These are phyloP conservation scores for Eulemur coronatus DNA, from an alignment of 2,797 vertebrate species.

Conservation along the genomic window DNA sequence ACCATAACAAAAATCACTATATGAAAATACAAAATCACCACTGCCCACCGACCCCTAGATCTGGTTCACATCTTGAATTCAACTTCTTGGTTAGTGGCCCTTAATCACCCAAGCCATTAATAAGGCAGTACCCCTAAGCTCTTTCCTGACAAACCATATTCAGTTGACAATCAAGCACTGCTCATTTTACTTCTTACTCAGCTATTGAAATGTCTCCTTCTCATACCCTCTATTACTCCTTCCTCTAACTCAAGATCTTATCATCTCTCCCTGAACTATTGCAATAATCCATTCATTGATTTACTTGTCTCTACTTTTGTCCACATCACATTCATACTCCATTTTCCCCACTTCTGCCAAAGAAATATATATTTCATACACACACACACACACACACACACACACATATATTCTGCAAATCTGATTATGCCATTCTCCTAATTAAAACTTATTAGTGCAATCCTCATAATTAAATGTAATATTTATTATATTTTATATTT, in stretches of 20 bases:
- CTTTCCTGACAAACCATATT: background rate
- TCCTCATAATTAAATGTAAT: background rate
- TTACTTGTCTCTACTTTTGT: background rate
- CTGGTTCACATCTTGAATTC: background rate
- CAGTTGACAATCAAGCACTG: background rate
- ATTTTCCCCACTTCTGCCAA: background rate
- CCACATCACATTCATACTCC: background rate
- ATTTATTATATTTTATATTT: background rate
- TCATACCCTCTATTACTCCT: background rate
- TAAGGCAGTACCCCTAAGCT: background rate
- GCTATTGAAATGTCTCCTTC: background rate
- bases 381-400: background rate
- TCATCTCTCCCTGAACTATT: background rate
- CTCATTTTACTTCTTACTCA: background rate
- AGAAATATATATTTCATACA: background rate
- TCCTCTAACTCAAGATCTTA: background rate
- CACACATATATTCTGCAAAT: background rate
- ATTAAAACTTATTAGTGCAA: background rate
- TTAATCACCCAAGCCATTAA: background rate
- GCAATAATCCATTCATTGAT: background rate
- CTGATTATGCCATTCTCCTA: background rate
- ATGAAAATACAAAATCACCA: background rate
- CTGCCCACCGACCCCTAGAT: background rate
- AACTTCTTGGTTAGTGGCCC: background rate
- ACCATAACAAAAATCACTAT: background rate